Base-by-base conservation (phyloP, 2,797 vertebrate genomes). In the Coluber constrictor region DNA sequence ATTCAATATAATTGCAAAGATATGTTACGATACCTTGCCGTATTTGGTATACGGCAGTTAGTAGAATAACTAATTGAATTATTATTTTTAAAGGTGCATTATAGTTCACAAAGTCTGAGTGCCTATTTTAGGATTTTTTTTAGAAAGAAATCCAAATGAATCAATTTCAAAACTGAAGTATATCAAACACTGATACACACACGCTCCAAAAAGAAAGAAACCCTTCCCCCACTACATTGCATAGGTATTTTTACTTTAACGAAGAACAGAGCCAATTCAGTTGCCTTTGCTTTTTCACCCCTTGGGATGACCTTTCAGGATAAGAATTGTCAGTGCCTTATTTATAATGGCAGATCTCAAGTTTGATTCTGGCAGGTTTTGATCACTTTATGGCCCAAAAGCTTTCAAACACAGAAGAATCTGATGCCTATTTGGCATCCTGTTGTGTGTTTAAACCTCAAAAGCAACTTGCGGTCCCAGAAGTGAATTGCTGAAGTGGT, bases 301-400 rank as follows among this genome's bases (percentile, higher is more conserved):
- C 95, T 90, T 91, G 95, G 95, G 96, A 96, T 18, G 0, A 93
- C 93, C 94, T 94, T 92, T 97, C 95, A 95, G 95, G 96, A 96
- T 97, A 97, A 97, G 94, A 97, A 96, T 96, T 95, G 96, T 96
- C 95, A 96, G 96, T 94, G 94, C 90, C 96, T 98, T 97, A 98
- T 98, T 96, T 96, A 96, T 97, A 97, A 97, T 97, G 98, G 98
- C 98, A 98, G 97, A 97, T 97, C 97, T 98, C 97, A 97, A 97
- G 97, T 97, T 98, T 97, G 97, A 98, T 97, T 98, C 96, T 97
- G 97, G 97, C 97, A 98, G 98, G 96, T 98, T 98, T 98, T 98
- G 98, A 98, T 98, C 97, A 97, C 96, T 97, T 97, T 98, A 98
- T 98, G 97, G 97, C 94, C 95, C 94, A 96, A 96, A 97, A 97